Evolutionary conservation across 2,888 invertebrate species (phyloP).

Genomic region (Petrophora chlorosata): DNA sequence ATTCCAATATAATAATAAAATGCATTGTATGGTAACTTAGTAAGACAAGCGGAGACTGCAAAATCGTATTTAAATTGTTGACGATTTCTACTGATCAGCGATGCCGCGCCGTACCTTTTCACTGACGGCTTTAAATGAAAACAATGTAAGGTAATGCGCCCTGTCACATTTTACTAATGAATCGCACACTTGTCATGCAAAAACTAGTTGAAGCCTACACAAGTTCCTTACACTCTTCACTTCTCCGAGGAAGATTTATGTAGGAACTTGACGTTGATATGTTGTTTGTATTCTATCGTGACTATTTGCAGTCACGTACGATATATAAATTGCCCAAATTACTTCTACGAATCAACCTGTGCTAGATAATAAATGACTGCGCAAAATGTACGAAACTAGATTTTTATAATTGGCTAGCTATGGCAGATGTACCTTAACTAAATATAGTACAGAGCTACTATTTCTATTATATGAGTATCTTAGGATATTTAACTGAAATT

Average conservation of each 20-base stretch:
- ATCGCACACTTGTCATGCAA: slow-evolving; percentile 1
- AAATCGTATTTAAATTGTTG: slow-evolving; percentile 68
- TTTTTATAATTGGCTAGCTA: no score
- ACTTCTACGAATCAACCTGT: slow-evolving; percentile 9
- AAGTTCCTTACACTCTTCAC: not conserved
- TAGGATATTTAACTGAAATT: no score
- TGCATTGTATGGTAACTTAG: slow-evolving; percentile 44
- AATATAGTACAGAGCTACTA: no score
- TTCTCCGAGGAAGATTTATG: slow-evolving; percentile 5
- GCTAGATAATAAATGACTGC: not conserved
- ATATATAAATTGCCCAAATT: slow-evolving; percentile 26
- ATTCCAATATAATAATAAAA: slow-evolving; percentile 49
- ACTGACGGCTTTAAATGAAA: slow-evolving; percentile 58
- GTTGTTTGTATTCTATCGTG: slow-evolving; percentile 26
- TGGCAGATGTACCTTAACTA: no score
- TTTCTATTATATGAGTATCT: no score
- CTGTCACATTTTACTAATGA: slow-evolving; percentile 22
- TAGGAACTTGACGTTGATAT: slow-evolving; percentile 3
- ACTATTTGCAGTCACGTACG: slow-evolving; percentile 17
- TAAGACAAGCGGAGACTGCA: slow-evolving; percentile 50
- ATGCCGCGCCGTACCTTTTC: slow-evolving; percentile 66
- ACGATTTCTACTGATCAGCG: slow-evolving; percentile 77
- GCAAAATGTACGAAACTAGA: no score
- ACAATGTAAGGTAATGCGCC: not conserved
- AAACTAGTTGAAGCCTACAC: not conserved